These are phyloP conservation scores for Saguinus midas DNA, from an alignment of 2,113 vertebrate genomes.

Conservation along the genomic window DNA sequence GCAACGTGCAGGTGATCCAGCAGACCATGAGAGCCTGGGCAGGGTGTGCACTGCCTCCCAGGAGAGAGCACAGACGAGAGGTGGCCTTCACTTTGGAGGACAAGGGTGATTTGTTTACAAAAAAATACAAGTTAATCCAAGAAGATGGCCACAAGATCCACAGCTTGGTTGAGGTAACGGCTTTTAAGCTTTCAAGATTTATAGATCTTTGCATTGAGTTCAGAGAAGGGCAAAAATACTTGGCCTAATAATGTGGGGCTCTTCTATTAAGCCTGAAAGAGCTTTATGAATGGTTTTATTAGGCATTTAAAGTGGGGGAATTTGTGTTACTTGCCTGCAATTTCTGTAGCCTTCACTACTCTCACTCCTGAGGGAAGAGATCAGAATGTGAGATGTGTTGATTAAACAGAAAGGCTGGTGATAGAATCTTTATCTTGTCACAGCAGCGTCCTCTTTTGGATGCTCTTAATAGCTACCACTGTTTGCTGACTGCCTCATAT, in stretches of 20 bases:
- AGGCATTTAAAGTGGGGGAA: background rate
- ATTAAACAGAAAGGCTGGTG: background rate
- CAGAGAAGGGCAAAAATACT: background rate
- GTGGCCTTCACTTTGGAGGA: slow-evolving; percentile 83
- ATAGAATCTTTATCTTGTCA: background rate
- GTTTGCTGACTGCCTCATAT: background rate
- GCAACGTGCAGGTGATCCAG: slow-evolving; percentile 82
- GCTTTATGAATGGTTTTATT: background rate
- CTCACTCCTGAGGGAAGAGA: background rate
- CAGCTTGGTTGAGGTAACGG: slow-evolving; percentile 83
- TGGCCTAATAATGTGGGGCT: background rate
- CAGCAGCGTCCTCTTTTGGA: background rate
- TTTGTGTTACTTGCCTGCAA: background rate
- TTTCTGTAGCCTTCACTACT: background rate
- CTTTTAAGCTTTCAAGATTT: background rate
- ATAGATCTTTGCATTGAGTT: background rate
- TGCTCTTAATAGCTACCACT: background rate
- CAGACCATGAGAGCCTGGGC: slow-evolving; percentile 84
- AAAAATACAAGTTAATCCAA: slow-evolving; percentile 82
- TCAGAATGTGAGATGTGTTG: background rate
- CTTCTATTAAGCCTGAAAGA: background rate
- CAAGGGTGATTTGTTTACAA: slow-evolving; percentile 81
- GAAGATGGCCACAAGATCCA: slow-evolving; percentile 85
- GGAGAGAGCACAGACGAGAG: slow-evolving; percentile 86
- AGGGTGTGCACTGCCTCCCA: slow-evolving; percentile 82